Percentiles rank a stretch among this genome's conserved stretches.
These are phyloP conservation scores for Sebastes miniatus DNA, from an alignment of 2,797 vertebrate species.

Conservation along the genomic window DNA sequence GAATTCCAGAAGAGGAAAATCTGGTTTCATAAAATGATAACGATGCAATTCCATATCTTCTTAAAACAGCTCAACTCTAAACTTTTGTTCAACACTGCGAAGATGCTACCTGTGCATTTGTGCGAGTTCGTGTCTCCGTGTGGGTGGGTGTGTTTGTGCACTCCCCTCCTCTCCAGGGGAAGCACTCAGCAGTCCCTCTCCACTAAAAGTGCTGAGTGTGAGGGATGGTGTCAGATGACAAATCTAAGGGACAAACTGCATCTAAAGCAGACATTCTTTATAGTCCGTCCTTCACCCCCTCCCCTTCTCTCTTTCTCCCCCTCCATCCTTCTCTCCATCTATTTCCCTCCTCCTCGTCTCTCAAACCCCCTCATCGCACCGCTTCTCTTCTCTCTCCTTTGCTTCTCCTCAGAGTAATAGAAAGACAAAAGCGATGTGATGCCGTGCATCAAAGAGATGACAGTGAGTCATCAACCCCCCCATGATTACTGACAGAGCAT, in stretches of 20 bases:
- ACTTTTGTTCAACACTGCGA: neutral
- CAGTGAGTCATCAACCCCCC: constrained; percentile 64
- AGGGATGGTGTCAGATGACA: constrained; percentile 76
- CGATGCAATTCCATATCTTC: neutral
- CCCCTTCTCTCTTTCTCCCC: neutral
- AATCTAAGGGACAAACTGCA: constrained; percentile 76
- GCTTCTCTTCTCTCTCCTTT: neutral
- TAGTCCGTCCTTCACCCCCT: constrained; percentile 42
- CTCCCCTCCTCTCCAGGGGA: constrained; percentile 39
- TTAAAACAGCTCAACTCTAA: constrained; percentile 8
- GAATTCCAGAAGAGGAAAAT: neutral
- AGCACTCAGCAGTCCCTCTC: constrained; percentile 63
- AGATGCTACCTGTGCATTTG: constrained; percentile 40
- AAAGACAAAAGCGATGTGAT: constrained; percentile 34
- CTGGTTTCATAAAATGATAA: neutral
- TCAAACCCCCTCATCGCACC: constrained; percentile 20
- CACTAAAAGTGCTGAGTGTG: constrained; percentile 79
- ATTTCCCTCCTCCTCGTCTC: constrained; percentile 13
- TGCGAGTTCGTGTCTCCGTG: constrained; percentile 24
- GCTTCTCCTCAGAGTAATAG: constrained; percentile 19
- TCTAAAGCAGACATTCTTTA: constrained; percentile 72
- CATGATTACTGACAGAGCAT: constrained; percentile 47
- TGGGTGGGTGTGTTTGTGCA: constrained; percentile 23
- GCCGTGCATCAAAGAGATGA: constrained; percentile 53
- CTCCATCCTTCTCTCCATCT: neutral